phyloP scores from a whole-genome alignment of 2,113 vertebrate genomes.

The Rhagologus leucostigma region DNA sequence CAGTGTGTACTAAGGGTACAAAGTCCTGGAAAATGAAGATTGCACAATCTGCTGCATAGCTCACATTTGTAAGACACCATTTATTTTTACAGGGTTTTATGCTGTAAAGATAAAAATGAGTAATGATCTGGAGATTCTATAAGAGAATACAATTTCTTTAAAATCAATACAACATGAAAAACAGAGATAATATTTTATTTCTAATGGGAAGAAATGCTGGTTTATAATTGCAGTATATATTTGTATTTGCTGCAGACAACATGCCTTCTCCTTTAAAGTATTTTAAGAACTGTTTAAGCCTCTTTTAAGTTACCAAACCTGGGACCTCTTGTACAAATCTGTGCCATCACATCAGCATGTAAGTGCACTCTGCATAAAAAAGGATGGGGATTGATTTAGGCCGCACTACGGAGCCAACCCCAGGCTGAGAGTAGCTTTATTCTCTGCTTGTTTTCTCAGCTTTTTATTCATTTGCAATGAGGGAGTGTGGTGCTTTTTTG shows the following conservation, averaged over 20 bases:
- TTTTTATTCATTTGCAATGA: slow-evolving; percentile 72
- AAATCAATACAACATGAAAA: neutral
- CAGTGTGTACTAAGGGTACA: neutral
- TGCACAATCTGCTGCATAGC: neutral
- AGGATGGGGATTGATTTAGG: slow-evolving; percentile 68
- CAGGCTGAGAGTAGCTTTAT: slow-evolving; percentile 71
- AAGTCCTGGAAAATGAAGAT: neutral
- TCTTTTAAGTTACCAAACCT: slow-evolving; percentile 69
- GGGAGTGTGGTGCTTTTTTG: slow-evolving; percentile 71
- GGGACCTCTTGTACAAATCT: slow-evolving; percentile 67
- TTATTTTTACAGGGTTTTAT: neutral
- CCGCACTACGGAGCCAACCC: slow-evolving; percentile 49
- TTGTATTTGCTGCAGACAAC: slow-evolving; percentile 6
- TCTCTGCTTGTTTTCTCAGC: slow-evolving; percentile 72
- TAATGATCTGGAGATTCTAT: neutral
- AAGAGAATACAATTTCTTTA: neutral
- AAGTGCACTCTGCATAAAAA: slow-evolving; percentile 74
- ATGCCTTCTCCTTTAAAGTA: slow-evolving; percentile 35
- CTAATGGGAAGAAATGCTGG: neutral
- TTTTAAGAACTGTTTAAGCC: slow-evolving; percentile 56
- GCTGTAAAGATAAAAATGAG: neutral
- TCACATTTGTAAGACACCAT: neutral
- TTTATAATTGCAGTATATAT: slow-evolving; percentile 30
- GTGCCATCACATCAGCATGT: slow-evolving; percentile 71
- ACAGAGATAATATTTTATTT: neutral